Evolutionary conservation across 1,140 invertebrate genomes (phyloP).

Genomic region (Plutomurus gul): DNA sequence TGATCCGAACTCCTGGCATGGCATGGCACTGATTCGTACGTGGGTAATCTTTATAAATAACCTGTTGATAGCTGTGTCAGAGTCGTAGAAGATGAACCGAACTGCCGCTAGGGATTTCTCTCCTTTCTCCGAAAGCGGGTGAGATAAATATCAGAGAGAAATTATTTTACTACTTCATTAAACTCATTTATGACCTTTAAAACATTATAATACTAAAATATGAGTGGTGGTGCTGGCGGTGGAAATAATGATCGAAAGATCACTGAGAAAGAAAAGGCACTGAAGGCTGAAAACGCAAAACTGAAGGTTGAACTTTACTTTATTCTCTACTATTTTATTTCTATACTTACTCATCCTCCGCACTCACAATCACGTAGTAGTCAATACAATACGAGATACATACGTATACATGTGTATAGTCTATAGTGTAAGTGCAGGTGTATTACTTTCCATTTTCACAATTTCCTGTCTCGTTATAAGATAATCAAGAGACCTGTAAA

Average conservation of each 20-base stretch:
- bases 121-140: conserved; percentile 31
- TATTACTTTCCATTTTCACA: too few species aligned
- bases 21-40: too few species aligned
- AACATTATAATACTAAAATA: neutral
- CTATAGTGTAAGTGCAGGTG: too few species aligned
- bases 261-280: conserved; percentile 35
- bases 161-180: neutral
- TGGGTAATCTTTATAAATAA: too few species aligned
- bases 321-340: neutral
- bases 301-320: conserved; percentile 23
- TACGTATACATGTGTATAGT: too few species aligned
- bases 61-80: neutral
- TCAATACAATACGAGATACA: too few species aligned
- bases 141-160: conserved; percentile 12
- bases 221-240: neutral
- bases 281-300: conserved; percentile 29
- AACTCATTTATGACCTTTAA: neutral
- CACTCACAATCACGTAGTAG: too few species aligned
- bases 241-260: conserved; percentile 20
- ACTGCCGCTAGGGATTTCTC: neutral
- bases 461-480: too few species aligned
- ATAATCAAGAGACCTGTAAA: too few species aligned
- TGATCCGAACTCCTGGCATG: too few species aligned
- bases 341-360: neutral
- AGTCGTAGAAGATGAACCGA: neutral